phyloP scores from a whole-genome alignment of 2,797 vertebrate genomes.

The Eospalax fontanierii region DNA sequence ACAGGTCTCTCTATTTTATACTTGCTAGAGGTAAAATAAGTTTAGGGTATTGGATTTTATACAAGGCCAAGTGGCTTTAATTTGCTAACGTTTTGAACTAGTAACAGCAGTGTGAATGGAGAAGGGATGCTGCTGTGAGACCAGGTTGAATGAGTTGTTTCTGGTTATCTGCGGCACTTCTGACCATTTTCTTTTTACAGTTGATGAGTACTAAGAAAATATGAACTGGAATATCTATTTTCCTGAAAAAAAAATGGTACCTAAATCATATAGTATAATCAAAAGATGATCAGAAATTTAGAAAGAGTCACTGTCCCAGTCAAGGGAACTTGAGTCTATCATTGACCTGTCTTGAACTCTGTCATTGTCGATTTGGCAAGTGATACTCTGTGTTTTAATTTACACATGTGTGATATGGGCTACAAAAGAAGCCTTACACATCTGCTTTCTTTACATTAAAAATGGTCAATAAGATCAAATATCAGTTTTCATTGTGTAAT shows the following conservation, averaged over 20 bases:
- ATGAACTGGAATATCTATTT: neutral
- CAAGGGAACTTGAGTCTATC: neutral
- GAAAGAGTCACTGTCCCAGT: neutral
- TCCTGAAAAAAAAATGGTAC: neutral
- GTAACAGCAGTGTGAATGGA: slow-evolving; percentile 14
- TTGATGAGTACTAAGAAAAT: neutral
- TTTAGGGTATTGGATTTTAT: slow-evolving; percentile 26
- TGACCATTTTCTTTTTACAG: neutral
- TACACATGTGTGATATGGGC: neutral
- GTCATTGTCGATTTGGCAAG: neutral
- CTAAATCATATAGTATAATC: neutral
- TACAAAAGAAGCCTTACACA: neutral
- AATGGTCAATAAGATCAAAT: slow-evolving; percentile 15
- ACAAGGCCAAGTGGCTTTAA: slow-evolving; percentile 57
- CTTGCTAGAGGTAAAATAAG: slow-evolving; percentile 40
- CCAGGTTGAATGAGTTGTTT: neutral
- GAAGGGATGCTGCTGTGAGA: slow-evolving; percentile 60
- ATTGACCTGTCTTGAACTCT: neutral
- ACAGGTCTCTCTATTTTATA: neutral
- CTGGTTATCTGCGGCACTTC: neutral
- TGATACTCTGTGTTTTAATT: neutral
- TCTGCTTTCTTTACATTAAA: neutral
- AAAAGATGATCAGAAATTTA: neutral
- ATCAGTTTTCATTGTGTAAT: neutral
- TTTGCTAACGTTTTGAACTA: slow-evolving; percentile 66